Evolutionary conservation across 37 sponge, comb jelly and placozoan species (phyloP), one percentile per base, ranked within the genome.

Genomic region (Haliclona indistincta): DNA sequence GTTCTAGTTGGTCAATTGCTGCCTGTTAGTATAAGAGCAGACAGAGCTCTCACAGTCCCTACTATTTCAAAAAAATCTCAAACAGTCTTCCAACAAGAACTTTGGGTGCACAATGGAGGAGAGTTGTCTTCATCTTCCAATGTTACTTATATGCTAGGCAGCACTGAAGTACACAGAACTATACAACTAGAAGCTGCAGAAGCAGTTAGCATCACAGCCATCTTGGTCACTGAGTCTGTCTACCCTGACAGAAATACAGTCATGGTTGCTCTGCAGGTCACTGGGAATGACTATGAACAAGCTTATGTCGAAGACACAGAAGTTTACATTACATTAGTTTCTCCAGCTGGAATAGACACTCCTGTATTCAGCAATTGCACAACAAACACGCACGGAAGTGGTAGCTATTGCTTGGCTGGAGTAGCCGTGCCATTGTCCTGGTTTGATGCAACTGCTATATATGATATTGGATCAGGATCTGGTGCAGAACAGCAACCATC

Each of bases 51-150:
- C 25, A 79, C 82, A 17, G 79, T 84, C 4, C 86, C 81, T 17
- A 56, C 85, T 41, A 77, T 85, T 3, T 64, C 81, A 35, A 63
- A 86, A 15, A 3, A 60, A 30, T 65, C 82, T 32, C 45, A 38
- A 37, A 38, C 53, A 4, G 28, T 26, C 37, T 90, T 84, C 68
- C 76, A 80, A 35, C 85, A 90, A 53, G 76, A 71, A 3, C 33
- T 90, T 11, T 90, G 91, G 91, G 51, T 90, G n/a, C 58, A 66
- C 28, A 45, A 52, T 56, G 85, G 85, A 25, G 85, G 70, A 6
- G 53, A 63, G 0, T 13, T 67, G 17, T 19, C 29, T 6, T 1
- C 35, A 3, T 26, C 66, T 10, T 65, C 71, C 17, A 54, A 13
- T 3, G 54, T 90, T 2, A 40, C 30, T 17, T 85, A 67, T 38